These are phyloP conservation scores for Sebastolobus altivelis DNA, from an alignment of 2,797 vertebrate species.

Conservation along the genomic window DNA sequence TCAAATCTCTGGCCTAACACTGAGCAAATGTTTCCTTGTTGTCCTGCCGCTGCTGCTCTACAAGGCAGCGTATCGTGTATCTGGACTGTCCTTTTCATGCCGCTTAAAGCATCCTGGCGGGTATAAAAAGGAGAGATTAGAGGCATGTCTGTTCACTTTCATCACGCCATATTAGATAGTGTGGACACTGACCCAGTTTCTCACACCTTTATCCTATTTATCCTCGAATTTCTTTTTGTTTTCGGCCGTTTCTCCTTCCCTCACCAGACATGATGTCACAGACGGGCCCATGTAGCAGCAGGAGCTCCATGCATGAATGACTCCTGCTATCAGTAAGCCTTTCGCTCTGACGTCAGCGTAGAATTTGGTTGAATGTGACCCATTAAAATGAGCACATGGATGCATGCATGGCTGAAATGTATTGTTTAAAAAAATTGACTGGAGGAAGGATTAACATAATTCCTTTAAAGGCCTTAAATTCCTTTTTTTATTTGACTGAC, in stretches of 20 bases:
- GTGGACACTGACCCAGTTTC: slow-evolving; percentile 45
- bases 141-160: slow-evolving; percentile 45
- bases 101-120: slow-evolving; percentile 46
- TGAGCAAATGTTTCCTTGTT: slow-evolving; percentile 73
- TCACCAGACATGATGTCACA: slow-evolving; percentile 65
- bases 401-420: neutral
- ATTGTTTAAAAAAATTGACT: neutral
- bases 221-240: slow-evolving; percentile 39
- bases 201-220: slow-evolving; percentile 32
- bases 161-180: slow-evolving; percentile 35
- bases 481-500: neutral
- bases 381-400: slow-evolving; percentile 6
- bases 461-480: too few species aligned
- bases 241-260: slow-evolving; percentile 31
- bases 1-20: slow-evolving; percentile 73
- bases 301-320: slow-evolving; percentile 27
- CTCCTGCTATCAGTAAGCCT: slow-evolving; percentile 20
- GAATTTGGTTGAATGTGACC: slow-evolving; percentile 17
- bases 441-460: neutral
- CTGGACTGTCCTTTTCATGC: slow-evolving; percentile 55
- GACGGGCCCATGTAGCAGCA: slow-evolving; percentile 24
- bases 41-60: slow-evolving; percentile 45
- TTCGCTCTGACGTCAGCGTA: slow-evolving; percentile 29
- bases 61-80: slow-evolving; percentile 58
- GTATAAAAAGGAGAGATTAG: slow-evolving; percentile 56